These are phyloP conservation scores for Scaptomyza caliginosa DNA, from an alignment of 2,888 invertebrate species.

Conservation along the genomic window DNA sequence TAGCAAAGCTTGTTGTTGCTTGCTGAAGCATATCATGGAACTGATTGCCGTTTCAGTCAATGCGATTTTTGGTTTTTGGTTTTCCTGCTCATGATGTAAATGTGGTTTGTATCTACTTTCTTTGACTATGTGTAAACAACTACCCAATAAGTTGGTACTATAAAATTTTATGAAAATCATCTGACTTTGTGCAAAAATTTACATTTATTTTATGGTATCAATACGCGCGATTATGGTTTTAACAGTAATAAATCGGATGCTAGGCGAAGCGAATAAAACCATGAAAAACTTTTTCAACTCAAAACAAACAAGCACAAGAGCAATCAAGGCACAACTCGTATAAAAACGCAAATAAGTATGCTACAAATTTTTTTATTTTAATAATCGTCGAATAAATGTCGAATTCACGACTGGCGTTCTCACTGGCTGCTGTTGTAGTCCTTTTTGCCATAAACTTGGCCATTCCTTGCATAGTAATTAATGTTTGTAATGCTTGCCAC, in stretches of 20 bases:
- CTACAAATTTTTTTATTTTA: slow-evolving; percentile 38
- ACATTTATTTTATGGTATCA: slow-evolving; percentile 7
- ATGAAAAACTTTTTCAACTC: slow-evolving; percentile 34
- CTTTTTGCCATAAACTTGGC: slow-evolving; percentile 52
- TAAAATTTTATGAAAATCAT: no score
- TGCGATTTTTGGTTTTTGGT: slow-evolving; percentile 14
- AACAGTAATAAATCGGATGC: slow-evolving; percentile 4
- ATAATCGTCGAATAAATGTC: slow-evolving; percentile 33
- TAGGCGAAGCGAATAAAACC: slow-evolving; percentile 29
- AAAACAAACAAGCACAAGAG: slow-evolving; percentile 10
- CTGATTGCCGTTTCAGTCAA: slow-evolving; percentile 39
- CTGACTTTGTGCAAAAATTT: no score
- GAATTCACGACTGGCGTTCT: slow-evolving; percentile 20
- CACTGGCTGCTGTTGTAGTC: slow-evolving; percentile 37
- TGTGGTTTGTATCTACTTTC: not conserved
- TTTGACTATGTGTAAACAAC: not conserved
- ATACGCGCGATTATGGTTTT: slow-evolving; percentile 16
- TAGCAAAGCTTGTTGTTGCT: slow-evolving; percentile 13
- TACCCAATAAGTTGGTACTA: not conserved
- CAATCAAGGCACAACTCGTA: slow-evolving; percentile 49
- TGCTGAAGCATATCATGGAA: slow-evolving; percentile 23
- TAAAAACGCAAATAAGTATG: slow-evolving; percentile 66
- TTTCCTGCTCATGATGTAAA: slow-evolving; percentile 20
- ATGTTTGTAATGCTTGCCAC: slow-evolving; percentile 71
- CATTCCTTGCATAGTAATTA: slow-evolving; percentile 70